phyloP scores from a whole-genome alignment of 1,140 invertebrate genomes.

The Lithobius niger region DNA sequence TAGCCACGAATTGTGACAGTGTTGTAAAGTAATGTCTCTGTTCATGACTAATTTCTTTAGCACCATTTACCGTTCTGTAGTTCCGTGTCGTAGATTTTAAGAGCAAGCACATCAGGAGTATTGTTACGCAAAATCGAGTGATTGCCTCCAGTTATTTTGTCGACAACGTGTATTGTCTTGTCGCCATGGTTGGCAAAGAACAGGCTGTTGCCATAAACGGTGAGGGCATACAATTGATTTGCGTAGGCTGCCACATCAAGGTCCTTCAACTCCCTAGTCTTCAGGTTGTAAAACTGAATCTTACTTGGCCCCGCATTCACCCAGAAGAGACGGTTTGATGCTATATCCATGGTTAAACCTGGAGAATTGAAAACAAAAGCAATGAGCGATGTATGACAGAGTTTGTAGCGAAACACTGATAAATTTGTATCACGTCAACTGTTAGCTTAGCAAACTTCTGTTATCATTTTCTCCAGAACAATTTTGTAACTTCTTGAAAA shows the following conservation, averaged over 20 bases:
- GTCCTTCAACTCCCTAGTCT: conserved; percentile 30
- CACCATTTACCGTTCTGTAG: conserved; percentile 34
- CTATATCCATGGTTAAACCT: conserved; percentile 48
- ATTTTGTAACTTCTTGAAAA: too few relatives aligned
- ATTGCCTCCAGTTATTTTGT: conserved; percentile 35
- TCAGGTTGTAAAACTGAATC: conserved; percentile 50
- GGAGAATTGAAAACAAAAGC: conserved; percentile 22
- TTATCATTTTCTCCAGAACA: too few relatives aligned
- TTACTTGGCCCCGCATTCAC: conserved; percentile 27
- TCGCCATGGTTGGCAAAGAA: conserved; percentile 46
- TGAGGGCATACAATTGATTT: conserved; percentile 38
- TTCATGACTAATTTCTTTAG: not conserved
- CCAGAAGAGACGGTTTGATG: conserved; percentile 52
- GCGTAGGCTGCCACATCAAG: conserved; percentile 27
- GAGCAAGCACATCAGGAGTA: conserved; percentile 47
- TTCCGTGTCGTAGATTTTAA: conserved; percentile 54
- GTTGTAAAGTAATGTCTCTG: not conserved
- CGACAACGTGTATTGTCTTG: conserved; percentile 40
- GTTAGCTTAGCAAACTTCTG: too few relatives aligned
- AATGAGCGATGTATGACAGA: too few relatives aligned
- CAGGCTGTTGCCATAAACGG: conserved; percentile 40
- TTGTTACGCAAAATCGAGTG: conserved; percentile 39
- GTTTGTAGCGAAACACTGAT: too few relatives aligned
- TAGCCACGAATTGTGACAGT: not conserved
- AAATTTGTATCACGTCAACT: too few relatives aligned